These are phyloP conservation scores for Oceanodroma leucorhoa DNA, from an alignment of 2,797 vertebrate genomes.

Conservation along the genomic window DNA sequence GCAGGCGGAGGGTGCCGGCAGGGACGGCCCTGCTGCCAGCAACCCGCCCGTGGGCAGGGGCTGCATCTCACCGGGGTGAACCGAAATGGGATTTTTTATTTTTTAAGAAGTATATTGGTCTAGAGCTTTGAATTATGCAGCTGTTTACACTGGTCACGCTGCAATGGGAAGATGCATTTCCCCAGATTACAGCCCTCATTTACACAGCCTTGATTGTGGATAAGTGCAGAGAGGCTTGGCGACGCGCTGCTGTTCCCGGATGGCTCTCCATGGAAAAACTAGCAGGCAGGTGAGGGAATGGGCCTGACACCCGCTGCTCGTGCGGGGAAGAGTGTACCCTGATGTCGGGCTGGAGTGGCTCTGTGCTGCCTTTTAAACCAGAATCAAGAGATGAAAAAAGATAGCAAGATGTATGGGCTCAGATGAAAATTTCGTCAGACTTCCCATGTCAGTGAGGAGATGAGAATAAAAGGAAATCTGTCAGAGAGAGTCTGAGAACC, in stretches of 20 bases:
- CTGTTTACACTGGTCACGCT: not conserved
- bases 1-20: not conserved
- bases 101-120: no score
- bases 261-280: not conserved
- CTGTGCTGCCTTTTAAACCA: not conserved
- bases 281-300: accelerated
- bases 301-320: accelerated
- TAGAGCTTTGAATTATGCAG: not conserved
- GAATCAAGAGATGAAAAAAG: no score
- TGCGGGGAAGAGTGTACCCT: not conserved
- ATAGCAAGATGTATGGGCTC: not conserved
- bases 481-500: not conserved
- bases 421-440: not conserved
- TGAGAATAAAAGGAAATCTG: not conserved
- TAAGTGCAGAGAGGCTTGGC: accelerated
- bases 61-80: not conserved
- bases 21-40: not conserved
- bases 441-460: not conserved
- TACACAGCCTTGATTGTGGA: no score
- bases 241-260: accelerated
- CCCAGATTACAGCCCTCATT: not conserved
- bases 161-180: not conserved
- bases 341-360: not conserved
- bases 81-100: not conserved
- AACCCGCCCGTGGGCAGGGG: not conserved